Base-by-base conservation (phyloP, 2,888 invertebrate genomes). In the Onchidella celtica region DNA sequence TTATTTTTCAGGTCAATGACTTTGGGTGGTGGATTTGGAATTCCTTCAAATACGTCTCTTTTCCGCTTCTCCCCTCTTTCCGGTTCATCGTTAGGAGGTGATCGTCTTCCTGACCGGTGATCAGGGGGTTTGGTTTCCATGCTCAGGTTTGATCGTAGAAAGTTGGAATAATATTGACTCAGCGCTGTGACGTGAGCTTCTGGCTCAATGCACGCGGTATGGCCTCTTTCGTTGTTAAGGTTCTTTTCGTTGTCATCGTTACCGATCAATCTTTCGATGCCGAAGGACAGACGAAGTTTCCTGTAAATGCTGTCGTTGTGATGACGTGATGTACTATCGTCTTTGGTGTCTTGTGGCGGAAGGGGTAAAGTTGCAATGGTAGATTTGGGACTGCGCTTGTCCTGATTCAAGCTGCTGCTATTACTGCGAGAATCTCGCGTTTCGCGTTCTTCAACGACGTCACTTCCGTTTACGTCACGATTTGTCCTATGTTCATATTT, bases 11-110 rank as follows among this genome's bases (percentile, higher is more conserved):
- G 84, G 73, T 92, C 92, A 32, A 90, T 86, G 1, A 92, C 84
- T 83, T 92, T 92, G 3, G 92, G 92, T 6, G 84, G 84, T 21
- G 92, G 91, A 61, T 89, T 91, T 6, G 91, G 92, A 70, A 92
- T 91, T 81, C 88, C 89, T 83, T 92, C 92, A 86, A 90, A 92
- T 57, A 92, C 88, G 84, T 91, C 89, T 38, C 84, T 77, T 74
- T 88, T 89, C 29, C 81, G 32, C 38, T 80, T 84, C 40, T 77
- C 81, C 11, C 61, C 38, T 6, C 27, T 61, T 1, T 68, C 66
- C 1, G 34, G 32, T 2, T 55, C 38, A 0, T 9, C 24, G 32
- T 14, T 21, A 27, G 24, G 4, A 17, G 40, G 36, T 14, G 55
- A 6, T 3, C n/a, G 38, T 11, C 38, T 40, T 27, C 40, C 66